A percentile compares a stretch with the other conserved stretches of the same genome.
phyloP scores from a whole-genome alignment of 2,888 invertebrate species.

The Eulithis testata region DNA sequence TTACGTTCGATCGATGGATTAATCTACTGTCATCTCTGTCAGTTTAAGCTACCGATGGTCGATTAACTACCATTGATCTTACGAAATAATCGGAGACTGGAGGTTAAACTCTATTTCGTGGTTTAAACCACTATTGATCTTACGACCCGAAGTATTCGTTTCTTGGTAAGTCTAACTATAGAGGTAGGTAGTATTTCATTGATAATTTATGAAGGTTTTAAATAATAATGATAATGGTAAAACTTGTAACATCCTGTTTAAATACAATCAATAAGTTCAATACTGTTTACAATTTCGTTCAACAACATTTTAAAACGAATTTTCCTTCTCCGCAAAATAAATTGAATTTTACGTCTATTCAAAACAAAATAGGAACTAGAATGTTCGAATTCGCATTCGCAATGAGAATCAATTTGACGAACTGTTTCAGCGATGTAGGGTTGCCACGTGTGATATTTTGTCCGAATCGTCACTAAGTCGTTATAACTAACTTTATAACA shows the following conservation, averaged over 20 bases:
- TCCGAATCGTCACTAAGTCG: too few species aligned
- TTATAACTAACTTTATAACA: too few species aligned
- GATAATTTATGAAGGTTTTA: neutral
- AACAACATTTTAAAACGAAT: constrained; percentile 22
- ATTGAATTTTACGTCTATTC: constrained; percentile 37
- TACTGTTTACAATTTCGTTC: constrained; percentile 17
- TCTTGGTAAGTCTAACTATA: too few species aligned
- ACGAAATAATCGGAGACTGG: too few species aligned
- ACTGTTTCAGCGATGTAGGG: constrained; percentile 30
- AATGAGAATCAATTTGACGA: constrained; percentile 40
- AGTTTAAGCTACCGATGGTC: too few species aligned
- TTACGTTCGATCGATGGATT: too few species aligned
- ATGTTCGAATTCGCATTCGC: constrained; percentile 35
- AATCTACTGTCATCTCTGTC: too few species aligned
- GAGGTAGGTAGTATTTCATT: too few species aligned
- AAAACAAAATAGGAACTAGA: constrained; percentile 36
- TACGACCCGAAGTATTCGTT: too few species aligned
- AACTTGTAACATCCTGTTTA: neutral
- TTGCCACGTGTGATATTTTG: neutral
- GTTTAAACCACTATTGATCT: too few species aligned
- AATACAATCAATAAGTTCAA: constrained; percentile 15
- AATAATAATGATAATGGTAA: neutral
- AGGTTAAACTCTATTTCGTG: too few species aligned
- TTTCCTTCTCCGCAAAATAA: constrained; percentile 31
- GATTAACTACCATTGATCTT: too few species aligned